A percentile compares a stretch with the other conserved stretches of the same genome.
phyloP scores from a whole-genome alignment of 2,113 vertebrate genomes.

The Myxocyprinus asiaticus region DNA sequence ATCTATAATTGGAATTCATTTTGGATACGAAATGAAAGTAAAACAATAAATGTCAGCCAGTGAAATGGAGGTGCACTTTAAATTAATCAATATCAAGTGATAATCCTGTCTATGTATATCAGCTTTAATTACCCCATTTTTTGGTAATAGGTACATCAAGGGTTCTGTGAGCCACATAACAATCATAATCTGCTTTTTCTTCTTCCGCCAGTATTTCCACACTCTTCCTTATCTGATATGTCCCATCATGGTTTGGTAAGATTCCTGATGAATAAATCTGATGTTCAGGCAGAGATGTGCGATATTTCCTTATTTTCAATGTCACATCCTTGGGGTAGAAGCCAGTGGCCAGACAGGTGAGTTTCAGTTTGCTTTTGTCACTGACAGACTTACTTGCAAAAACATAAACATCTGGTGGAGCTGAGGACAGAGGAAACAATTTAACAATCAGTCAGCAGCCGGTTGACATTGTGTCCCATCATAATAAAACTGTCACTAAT shows the following conservation, averaged over 20 bases:
- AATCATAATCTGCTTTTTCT: slow-evolving; percentile 17
- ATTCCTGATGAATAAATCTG: slow-evolving; percentile 6
- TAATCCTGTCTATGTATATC: not conserved
- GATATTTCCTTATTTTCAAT: not conserved
- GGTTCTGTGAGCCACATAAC: not conserved
- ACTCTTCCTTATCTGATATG: slow-evolving; percentile 36
- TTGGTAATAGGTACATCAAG: not conserved
- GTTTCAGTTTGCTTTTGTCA: not conserved
- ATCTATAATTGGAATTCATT: not conserved
- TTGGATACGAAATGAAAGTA: no score
- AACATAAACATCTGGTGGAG: slow-evolving; percentile 18
- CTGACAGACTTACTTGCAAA: not conserved
- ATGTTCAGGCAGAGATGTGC: slow-evolving; percentile 19
- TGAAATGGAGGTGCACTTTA: no score
- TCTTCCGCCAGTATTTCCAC: not conserved
- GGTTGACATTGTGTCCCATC: no score
- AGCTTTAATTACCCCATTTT: not conserved
- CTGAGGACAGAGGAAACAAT: slow-evolving; percentile 2
- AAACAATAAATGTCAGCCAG: not conserved
- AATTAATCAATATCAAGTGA: not conserved
- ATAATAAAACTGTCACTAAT: no score
- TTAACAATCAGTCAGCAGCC: not conserved
- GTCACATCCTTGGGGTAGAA: slow-evolving; percentile 32
- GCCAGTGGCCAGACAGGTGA: slow-evolving; percentile 45
- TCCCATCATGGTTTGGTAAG: slow-evolving; percentile 39